Evolutionary conservation across 2,113 vertebrate species (phyloP), one percentile per base, ranked within the genome.

Genomic region (Odobenus rosmarus): DNA sequence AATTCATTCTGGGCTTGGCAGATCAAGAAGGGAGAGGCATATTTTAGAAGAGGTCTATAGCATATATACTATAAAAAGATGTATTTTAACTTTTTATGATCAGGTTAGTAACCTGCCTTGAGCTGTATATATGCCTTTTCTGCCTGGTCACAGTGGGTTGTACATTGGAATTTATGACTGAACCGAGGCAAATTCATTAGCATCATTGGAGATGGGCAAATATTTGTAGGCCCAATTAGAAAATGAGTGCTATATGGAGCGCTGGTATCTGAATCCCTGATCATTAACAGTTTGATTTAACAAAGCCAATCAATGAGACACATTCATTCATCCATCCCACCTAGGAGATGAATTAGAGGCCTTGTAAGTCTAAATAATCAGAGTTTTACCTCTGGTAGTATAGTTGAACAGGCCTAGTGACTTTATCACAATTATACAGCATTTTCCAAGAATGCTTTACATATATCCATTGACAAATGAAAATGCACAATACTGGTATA

Each of bases 261-360:
- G 42, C 1, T 93, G 33, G 26, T 85, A 79, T 81, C 71, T 77
- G 76, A 74, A 93, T 77, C 33, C 57, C 3, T 57, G 57, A 72
- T 94, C 64, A 67, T 88, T 59, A 90, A 72, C 21, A 85, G 53
- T 89, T 74, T 93, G 64, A 98, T 67, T 93, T 72, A 74, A 23
- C 31, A 93, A 83, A 92, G 51, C 31, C 36, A 96, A 93, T 97
- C 96, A 95, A 90, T 51, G 77, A 88, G 46, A 8, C 33, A 61
- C 53, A 87, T 0, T 31, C 79, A 95, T 59, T 88, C 51, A 83
- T 53, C 51, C 39, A 88, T 83, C n/a, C 51, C 19, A 71, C 28
- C 46, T 88, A 69, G 77, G 15, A 26, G 53, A 93, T 21, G 23
- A 97, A 90, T 89, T 64, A 71, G 88, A 96, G 36, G 19, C 15